These are phyloP conservation scores for Heliocidaris tuberculata DNA, from an alignment of 35 echinoderm and acorn worm genomes.

Conservation along the genomic window DNA sequence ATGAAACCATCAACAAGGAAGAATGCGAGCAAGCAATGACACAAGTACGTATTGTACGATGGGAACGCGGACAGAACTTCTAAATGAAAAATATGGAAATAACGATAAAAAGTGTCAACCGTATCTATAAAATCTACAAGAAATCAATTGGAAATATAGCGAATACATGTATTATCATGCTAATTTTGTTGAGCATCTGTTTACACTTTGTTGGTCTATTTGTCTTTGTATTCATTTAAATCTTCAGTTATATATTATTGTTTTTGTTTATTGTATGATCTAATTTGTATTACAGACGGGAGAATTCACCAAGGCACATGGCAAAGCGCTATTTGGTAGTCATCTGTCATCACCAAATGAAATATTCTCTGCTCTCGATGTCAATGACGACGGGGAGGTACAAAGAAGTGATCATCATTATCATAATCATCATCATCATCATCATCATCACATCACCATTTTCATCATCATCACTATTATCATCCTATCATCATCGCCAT, in stretches of 20 bases:
- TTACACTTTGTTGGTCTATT: too few relatives aligned
- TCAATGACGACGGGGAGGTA: background rate
- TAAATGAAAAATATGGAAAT: too few relatives aligned
- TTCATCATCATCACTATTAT: background rate
- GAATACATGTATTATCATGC: too few relatives aligned
- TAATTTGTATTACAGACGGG: background rate
- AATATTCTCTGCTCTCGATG: background rate
- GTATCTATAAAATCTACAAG: too few relatives aligned
- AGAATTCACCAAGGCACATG: background rate
- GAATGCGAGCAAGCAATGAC: background rate
- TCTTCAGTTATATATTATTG: too few relatives aligned
- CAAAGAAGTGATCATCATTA: background rate
- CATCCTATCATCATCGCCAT: background rate
- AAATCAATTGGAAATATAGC: too few relatives aligned
- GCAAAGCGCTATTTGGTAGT: background rate
- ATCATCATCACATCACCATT: background rate
- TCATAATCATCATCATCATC: background rate
- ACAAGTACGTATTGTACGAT: background rate
- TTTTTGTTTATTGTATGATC: background rate
- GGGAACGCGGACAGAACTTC: too few relatives aligned
- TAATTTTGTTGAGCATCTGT: too few relatives aligned
- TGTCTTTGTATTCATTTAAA: too few relatives aligned
- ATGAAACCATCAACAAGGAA: background rate
- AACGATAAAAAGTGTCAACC: too few relatives aligned
- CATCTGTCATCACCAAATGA: background rate